Evolutionary conservation across 2,113 vertebrate species (phyloP).

Genomic region (Kryptolebias marmoratus): DNA sequence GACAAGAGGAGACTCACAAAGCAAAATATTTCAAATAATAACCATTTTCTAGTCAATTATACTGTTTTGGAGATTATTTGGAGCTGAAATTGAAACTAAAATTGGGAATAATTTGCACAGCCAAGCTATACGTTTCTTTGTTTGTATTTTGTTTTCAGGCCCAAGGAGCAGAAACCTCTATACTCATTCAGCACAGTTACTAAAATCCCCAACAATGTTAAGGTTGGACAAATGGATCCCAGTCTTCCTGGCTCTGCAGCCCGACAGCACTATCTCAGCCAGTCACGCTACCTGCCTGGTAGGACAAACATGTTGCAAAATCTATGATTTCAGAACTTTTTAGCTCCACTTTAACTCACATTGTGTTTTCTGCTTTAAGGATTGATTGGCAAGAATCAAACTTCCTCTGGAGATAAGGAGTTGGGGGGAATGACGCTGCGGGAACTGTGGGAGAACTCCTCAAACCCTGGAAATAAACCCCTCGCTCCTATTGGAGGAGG

Average conservation of each 20-base stretch:
- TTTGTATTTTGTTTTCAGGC: conserved; percentile 52
- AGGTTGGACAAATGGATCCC: conserved; percentile 80
- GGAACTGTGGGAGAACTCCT: conserved; percentile 84
- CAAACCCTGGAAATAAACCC: conserved; percentile 76
- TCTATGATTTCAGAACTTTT: not conserved
- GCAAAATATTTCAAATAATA: too few species aligned
- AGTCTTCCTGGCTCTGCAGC: conserved; percentile 81
- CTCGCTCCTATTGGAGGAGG: conserved; percentile 81
- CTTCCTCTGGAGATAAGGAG: conserved; percentile 82
- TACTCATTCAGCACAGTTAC: conserved; percentile 83
- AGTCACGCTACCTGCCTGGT: conserved; percentile 96
- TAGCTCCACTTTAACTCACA: not conserved
- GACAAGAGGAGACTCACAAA: too few species aligned
- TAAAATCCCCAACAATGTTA: conserved; percentile 77
- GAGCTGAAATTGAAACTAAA: too few species aligned
- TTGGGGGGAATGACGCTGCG: conserved; percentile 65
- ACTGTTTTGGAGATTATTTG: too few species aligned
- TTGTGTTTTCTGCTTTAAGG: conserved; percentile 76
- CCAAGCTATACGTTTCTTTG: not conserved
- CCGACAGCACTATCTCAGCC: conserved; percentile 93
- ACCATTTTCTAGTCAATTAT: too few species aligned
- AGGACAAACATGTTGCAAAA: conserved; percentile 38
- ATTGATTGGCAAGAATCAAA: conserved; percentile 88
- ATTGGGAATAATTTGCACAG: too few species aligned
- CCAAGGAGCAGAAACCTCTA: conserved; percentile 75